Percentiles rank a stretch among this genome's conserved stretches.
These are phyloP conservation scores for Bembecia ichneumoniformis DNA, from an alignment of 2,888 invertebrate genomes.

Conservation along the genomic window DNA sequence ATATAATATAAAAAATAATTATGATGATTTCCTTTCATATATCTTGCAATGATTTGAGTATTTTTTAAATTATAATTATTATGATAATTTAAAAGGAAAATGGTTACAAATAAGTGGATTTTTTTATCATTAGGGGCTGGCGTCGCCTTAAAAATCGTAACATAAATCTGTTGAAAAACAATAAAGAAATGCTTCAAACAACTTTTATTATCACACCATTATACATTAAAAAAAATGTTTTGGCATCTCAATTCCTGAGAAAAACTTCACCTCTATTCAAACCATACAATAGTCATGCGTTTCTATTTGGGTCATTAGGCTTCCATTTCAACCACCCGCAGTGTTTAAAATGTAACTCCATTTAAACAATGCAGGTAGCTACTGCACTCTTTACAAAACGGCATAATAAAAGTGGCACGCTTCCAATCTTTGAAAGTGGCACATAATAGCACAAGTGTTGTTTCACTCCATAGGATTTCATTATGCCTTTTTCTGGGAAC, in stretches of 20 bases:
- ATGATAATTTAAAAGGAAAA: too few relatives aligned
- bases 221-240: too few relatives aligned
- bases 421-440: slow-evolving; percentile 27
- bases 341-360: slow-evolving; percentile 8
- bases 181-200: too few relatives aligned
- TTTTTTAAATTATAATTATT: too few relatives aligned
- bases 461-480: slow-evolving; percentile 37
- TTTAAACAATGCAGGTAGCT: slow-evolving; percentile 24
- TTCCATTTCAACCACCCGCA: slow-evolving; percentile 12
- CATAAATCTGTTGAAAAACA: too few relatives aligned
- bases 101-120: too few relatives aligned
- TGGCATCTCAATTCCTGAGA: neutral
- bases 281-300: slow-evolving; percentile 16
- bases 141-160: too few relatives aligned
- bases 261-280: neutral
- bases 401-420: slow-evolving; percentile 20
- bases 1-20: too few relatives aligned
- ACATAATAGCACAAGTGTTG: slow-evolving; percentile 30
- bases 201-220: too few relatives aligned
- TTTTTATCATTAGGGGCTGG: too few relatives aligned
- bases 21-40: too few relatives aligned
- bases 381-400: slow-evolving; percentile 31
- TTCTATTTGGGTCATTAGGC: slow-evolving; percentile 34
- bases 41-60: too few relatives aligned
- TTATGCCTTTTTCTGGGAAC: slow-evolving; percentile 27